Base-by-base conservation (phyloP, 2,888 invertebrate genomes). In the Drosophila buzzatii region DNA sequence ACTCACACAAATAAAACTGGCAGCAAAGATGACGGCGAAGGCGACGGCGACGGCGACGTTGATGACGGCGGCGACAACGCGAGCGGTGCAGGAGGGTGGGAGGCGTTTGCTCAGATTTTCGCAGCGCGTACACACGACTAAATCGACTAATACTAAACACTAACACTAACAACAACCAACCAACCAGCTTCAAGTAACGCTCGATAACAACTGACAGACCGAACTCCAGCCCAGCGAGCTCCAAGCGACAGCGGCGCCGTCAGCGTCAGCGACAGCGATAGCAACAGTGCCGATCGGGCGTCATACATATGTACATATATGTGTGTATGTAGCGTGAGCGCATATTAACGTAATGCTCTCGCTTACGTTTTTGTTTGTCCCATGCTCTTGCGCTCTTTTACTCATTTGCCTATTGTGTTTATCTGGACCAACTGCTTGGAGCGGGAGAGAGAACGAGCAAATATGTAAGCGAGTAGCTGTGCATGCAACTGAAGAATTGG, bases 101-200 rank as follows among this genome's bases (percentile, higher is more conserved):
- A n/a, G 37, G 9, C 49, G 45, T 52, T 62, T 65, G 67, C 76
- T 80, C 62, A 73, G 84, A 65, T 90, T 88, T 89, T 89, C 84
- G 90, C 87, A 80, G 73, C 89, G 85, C 81, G 70, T 65, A 71
- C 64, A 64, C 74, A 66, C 74, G 65, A 61, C 51, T 51, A 51
- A 55, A 27, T 37, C 55, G 55, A 27, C 74, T 81, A 60, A 79
- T 65, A 71, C 77, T 70, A 64, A 63, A 63, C 62, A 67, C 77
- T 81, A 76, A 71, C 45, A 64, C 52, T 70, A 73, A 64, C 65
- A 82, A 75, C 60, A 51, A 56, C 35, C 76, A 72, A 78, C 39
- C 79, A 81, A 84, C 85, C 77, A 81, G 81, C 85, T 87, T 76
- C 90, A 82, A 81, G 74, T 78, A 79, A 77, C 90, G 78, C 77